Base-by-base conservation (phyloP, 2,113 vertebrate species). In the Anthoscopus minutus region DNA sequence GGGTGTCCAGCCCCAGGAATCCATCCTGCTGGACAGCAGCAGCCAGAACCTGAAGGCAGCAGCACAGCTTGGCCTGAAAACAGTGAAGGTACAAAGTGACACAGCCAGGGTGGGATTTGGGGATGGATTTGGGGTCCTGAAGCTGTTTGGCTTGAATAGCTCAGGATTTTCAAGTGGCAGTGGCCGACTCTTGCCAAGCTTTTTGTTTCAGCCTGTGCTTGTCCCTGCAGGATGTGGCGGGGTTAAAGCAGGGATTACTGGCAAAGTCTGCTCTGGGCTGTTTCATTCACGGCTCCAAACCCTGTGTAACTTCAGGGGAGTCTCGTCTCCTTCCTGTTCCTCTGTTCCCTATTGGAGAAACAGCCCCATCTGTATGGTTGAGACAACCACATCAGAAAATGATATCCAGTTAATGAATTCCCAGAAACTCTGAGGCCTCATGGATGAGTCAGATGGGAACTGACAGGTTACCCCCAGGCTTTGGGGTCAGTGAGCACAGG, bases 11-110 rank as follows among this genome's bases (percentile, higher is more conserved):
- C 97, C 98, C 67, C 94, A 96, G 6, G 98, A 98, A 64, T 96
- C 98, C 57, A 91, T 99, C 88, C 98, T 98, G 62, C 97, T 99
- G 2, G 98, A 99, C 45, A 98, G 97, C 82, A 93, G 98, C 65
- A 97, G 96, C 73, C 88, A 78, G 27, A 99, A 97, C 65, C 81
- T 98, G 62, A 89, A 98, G 93, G 95, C 96, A 56, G 98, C 98
- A 57, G 96, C 97, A n/a, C 96, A 97, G 64, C 95, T 98, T 56
- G 98, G 98, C 62, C 97, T 99, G 38, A 86, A 56, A 66, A 98
- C 98, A 0, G 94, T 98, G 77, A 97, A 98, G 98, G 98, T 98
- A 96, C 88, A 56, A 77, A 69, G 67, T 53, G 40, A 12, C 15
- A 54, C 40, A 45, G 11, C 42, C 58, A 58, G 53, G 24, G 27